phyloP scores from a whole-genome alignment of 2,113 vertebrate species.

The Cyprinus carpio region DNA sequence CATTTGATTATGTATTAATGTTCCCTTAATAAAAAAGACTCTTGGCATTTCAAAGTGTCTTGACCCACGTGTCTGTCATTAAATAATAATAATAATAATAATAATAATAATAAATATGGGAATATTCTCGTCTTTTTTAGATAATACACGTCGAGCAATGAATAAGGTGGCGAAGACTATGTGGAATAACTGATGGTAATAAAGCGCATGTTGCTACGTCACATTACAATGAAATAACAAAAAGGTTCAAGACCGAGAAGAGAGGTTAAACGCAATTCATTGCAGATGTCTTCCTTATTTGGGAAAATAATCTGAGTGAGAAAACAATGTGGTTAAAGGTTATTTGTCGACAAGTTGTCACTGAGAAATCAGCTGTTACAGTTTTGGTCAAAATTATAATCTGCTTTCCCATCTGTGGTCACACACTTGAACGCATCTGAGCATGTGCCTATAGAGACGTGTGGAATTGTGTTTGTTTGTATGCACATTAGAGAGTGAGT shows the following conservation, averaged over 20 bases:
- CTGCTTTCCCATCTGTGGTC: not conserved
- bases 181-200: not conserved
- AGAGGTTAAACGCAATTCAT: not conserved
- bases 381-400: slow-evolving; percentile 1
- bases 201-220: not conserved
- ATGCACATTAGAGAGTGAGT: not conserved
- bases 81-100: not conserved
- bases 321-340: not conserved
- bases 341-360: slow-evolving; percentile 6
- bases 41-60: slow-evolving; percentile 74
- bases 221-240: not conserved
- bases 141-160: not conserved
- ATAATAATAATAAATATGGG: not conserved
- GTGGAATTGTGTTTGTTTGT: not conserved
- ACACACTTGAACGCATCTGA: slow-evolving; percentile 13
- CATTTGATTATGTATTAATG: slow-evolving; percentile 98
- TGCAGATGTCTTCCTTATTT: not conserved
- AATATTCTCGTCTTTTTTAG: not conserved
- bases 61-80: slow-evolving; percentile 34
- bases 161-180: not conserved
- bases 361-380: not conserved
- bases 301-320: not conserved
- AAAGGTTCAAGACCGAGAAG: not conserved
- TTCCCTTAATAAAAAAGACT: slow-evolving; percentile 90
- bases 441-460: not conserved